Evolutionary conservation across 2,797 vertebrate species (phyloP), one percentile per base, ranked within the genome.

Genomic region (Hippopotamyrus pictus): DNA sequence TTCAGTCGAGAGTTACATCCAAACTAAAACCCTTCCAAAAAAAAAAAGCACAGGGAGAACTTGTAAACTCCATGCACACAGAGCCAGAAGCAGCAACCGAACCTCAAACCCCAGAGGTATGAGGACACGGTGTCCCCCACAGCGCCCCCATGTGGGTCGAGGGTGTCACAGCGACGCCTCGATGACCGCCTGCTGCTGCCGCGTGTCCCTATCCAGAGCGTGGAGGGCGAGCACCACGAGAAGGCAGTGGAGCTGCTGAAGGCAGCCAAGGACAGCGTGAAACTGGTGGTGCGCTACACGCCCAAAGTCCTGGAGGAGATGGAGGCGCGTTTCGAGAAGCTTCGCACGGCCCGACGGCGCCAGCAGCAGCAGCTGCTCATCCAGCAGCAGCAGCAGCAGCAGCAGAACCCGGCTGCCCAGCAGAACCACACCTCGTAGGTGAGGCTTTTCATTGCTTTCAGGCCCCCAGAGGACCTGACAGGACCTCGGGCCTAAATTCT

Each of bases 341-440:
- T 99, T 14, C 95, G 99, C 88, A 99, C 98, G 3, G 99, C 98
- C 59, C 96, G 98, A 57, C 97, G 98, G 90, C 96, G 98, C 87
- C 99, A 99, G 89, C 98, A 99, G 94, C 98, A 99, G 93, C 98
- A 99, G 87, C 85, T 99, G 92, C 96, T 99, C 92, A 97, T 99
- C 92, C 98, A 99, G 93, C 96, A 98, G 91, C 97, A 99, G 89
- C 96, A 95, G 76, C 94, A 94, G 88, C 97, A 97, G 83, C 96
- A 98, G 87, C 98, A 98, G 94, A 98, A 97, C 94, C 95, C 96
- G 91, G 51, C 91, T 57, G 88, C 95, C 54, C 98, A 99, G 92
- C 98, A 99, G 94, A 99, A 99, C 92, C 98, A 99, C 94, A 98
- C 97, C 97, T 98, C 98, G 93, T 99, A 99, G 98, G 98, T 99